Evolutionary conservation across 2,888 invertebrate species (phyloP), one percentile per base, ranked within the genome.

Genomic region (Parthenolecanium corni): DNA sequence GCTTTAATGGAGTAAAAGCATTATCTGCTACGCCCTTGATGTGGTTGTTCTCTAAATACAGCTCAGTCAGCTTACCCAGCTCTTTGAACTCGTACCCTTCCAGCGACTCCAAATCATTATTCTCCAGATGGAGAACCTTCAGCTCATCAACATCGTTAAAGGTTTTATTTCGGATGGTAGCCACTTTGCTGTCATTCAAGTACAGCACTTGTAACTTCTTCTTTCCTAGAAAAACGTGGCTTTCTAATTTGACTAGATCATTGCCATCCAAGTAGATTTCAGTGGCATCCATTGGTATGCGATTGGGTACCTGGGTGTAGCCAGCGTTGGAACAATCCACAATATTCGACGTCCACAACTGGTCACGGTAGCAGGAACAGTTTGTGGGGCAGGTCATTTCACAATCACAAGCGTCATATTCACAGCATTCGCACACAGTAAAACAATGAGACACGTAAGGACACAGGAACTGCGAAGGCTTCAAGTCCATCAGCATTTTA

Each of bases 401-500:
- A 78, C 95, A 95, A 77, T 95, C 95, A 77, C 95, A 95, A 62
- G 91, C 91, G 74, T 92, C 93, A 75, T 91, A 95, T 74, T 93
- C 93, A 76, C 95, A 95, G 77, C 95, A 95, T 73, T 91, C 90
- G 73, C 95, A 95, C 66, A 91, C 79, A 16, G 93, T 89, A 74
- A 92, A 93, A 76, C 95, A 95, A 74, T 93, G 91, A 49, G 88
- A 86, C 76, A 86, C 86, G 76, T 94, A 94, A 66, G 86, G 84
- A 78, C 93, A 94, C 70, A 93, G 80, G 76, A 94, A 93, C 78
- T 72, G 87, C 85, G 69, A 82, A 44, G 66, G 64, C 47, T 63
- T 64, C 38, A 66, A 21, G 38, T 66, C 65, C 61, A 66, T 52
- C 56, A 66, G 46, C 38, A 64, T 53, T 18, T 64, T 64, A 9